Conservation (phyloP, 2,797 vertebrate species). For the Etheostoma perlongum region DNA sequence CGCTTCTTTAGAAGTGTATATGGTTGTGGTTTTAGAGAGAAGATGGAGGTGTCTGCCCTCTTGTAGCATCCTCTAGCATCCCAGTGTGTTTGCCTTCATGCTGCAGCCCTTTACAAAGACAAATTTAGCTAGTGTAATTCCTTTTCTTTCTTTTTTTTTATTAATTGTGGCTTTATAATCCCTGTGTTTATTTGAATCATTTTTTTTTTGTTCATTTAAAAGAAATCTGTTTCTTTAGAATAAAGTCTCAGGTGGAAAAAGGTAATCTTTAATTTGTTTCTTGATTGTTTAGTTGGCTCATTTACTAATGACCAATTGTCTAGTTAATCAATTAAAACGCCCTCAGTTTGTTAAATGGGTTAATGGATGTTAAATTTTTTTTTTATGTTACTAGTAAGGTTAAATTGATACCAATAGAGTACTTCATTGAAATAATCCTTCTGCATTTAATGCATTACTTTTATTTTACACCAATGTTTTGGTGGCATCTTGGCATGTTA, state of each 20-base stretch:
- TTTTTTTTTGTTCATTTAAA: neutral
- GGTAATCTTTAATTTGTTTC: neutral
- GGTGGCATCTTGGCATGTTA: too few species aligned
- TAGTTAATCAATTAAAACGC: neutral
- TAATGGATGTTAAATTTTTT: too few species aligned
- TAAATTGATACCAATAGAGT: too few species aligned
- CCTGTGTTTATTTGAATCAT: neutral
- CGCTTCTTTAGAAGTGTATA: conserved; percentile 47
- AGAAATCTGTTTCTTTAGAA: neutral
- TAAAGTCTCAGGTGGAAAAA: too few species aligned
- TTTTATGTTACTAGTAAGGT: too few species aligned
- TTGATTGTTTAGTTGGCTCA: neutral
- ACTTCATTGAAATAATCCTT: too few species aligned
- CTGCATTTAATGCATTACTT: too few species aligned
- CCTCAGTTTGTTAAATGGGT: neutral
- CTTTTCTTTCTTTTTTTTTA: neutral
- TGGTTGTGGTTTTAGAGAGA: conserved; percentile 49
- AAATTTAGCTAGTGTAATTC: neutral
- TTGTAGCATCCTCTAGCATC: too few species aligned
- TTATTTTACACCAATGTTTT: too few species aligned
- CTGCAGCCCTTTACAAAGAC: conserved; percentile 1
- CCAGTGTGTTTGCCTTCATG: too few species aligned
- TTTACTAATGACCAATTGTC: neutral
- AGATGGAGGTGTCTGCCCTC: neutral
- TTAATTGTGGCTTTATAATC: neutral